phyloP scores from a whole-genome alignment of 37 sponge, comb jelly and placozoan genomes.

The Chondrilla cf. caribensis region DNA sequence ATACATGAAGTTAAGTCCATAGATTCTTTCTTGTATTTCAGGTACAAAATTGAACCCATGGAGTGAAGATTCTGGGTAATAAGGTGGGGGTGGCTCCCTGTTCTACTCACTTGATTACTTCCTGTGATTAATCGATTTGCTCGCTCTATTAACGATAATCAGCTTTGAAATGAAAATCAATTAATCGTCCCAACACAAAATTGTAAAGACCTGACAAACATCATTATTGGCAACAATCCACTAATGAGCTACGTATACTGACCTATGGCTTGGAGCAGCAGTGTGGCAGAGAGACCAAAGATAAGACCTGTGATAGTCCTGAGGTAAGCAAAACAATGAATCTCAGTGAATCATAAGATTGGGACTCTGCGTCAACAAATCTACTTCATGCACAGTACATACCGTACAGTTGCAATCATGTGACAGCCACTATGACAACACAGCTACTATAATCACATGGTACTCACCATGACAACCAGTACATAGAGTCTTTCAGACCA shows the following conservation, averaged over 20 bases:
- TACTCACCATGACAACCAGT: constrained; percentile 79
- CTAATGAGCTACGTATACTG: background rate
- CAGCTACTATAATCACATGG: background rate
- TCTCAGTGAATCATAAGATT: background rate
- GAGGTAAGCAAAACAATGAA: background rate
- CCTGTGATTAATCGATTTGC: too few relatives aligned
- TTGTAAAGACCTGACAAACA: background rate
- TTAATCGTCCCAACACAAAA: background rate
- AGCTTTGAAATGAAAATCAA: too few relatives aligned
- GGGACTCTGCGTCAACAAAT: too few relatives aligned
- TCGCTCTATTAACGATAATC: too few relatives aligned
- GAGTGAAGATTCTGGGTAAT: too few relatives aligned
- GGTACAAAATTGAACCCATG: too few relatives aligned
- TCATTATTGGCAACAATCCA: background rate
- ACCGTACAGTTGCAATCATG: background rate
- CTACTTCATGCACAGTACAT: background rate
- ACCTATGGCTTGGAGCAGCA: constrained; percentile 45
- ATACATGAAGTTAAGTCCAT: too few relatives aligned
- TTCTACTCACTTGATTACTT: too few relatives aligned
- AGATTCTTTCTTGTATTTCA: too few relatives aligned
- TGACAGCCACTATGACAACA: background rate
- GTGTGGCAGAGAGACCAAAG: constrained; percentile 61
- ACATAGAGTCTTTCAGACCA: constrained; percentile 81
- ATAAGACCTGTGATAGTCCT: constrained; percentile 73
- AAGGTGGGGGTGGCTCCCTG: too few relatives aligned